Evolutionary conservation across 2,113 vertebrate genomes (phyloP), one percentile per base, ranked within the genome.

Genomic region (Urocolius indicus): DNA sequence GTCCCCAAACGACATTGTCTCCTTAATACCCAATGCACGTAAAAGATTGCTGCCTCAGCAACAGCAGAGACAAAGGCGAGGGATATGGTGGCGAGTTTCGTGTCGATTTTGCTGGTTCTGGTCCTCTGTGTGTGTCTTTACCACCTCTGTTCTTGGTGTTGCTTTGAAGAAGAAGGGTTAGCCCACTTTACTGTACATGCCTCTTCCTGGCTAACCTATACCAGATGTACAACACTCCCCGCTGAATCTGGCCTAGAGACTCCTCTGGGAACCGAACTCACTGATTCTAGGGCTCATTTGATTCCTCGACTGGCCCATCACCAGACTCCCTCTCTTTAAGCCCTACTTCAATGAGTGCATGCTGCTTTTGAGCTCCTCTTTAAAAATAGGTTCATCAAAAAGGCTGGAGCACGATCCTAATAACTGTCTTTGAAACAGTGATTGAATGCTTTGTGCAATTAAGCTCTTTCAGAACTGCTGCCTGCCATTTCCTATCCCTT

Each of bases 401-500:
- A 84, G 72, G 34, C 63, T 89, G 63, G 41, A 85, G 59, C 46
- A 30, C 51, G 66, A 84, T 81, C 73, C 81, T 90, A 94, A 68
- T 72, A 83, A 90, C 43, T 86, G 88, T 82, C 88, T 88, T 76
- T 5, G 10, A 81, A 95, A 72, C 52, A 84, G 76, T 80, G 87
- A 95, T 10, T 61, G 84, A 95, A 90, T 88, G 41, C 83, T 87
- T 46, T 74, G 57, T 61, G 68, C 68, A 94, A 81, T 86, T 71
- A 90, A 22, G 21, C 74, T 93, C 61, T 84, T 93, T 77, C 57
- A 84, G 90, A 93, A 94, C 80, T 84, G 85, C 90, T 83, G 75
- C 67, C 59, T 97, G 67, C 43, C 43, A 86, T 93, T 94, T 95
- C 95, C 87, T 74, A 85, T n/a, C 55, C 74, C 54, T 85, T 77